Evolutionary conservation across 2,797 vertebrate species (phyloP), one percentile per base, ranked within the genome.

Genomic region (Megalops cyprinoides): DNA sequence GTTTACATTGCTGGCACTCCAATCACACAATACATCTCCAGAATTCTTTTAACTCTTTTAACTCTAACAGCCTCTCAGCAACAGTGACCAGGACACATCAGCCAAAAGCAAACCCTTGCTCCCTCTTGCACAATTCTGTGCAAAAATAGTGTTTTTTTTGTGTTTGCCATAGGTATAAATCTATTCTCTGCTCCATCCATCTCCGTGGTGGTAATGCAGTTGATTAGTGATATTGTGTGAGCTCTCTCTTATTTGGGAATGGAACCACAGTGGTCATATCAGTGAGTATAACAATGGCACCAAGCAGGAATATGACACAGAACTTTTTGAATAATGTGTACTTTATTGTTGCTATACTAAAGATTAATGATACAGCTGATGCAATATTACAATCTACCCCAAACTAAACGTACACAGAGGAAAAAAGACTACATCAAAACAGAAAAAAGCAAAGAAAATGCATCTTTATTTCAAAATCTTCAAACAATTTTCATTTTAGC

Each of bases 281-380:
- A 67, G 60, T 10, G 34, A 67, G 7, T 6, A n/a, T 12, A 37
- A 77, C 49, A 56, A 53, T 1, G 53, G 39, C 53, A 58, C 51
- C 15, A 56, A n/a, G 9, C 49, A 81, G 46, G 46, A 74, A 23
- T 23, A 23, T 20, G 74, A 76, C 46, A 67, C 74, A 55, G 20
- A 23, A 42, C 31, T 5, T 34, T 42, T 28, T 81, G 46, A 81
- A 62, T 58, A 42, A 55, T 37, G 62, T 18, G 58, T 31, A 76
- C 23, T 81, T 81, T 81, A 76, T 81, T 81, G 56, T 25, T 76
- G 56, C 73, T 76, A 76, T 53, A 39, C 79, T 81, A 81, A 55
- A 25, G 74, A 81, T 25, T 76, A 76, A 81, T 37, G 74, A 78
- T 56, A 77, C 75, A 77, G 46, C 46, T 46, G 12, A 78, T 37